These are phyloP conservation scores for Limnodromus scolopaceus DNA, from an alignment of 2,797 vertebrate species.

Conservation along the genomic window DNA sequence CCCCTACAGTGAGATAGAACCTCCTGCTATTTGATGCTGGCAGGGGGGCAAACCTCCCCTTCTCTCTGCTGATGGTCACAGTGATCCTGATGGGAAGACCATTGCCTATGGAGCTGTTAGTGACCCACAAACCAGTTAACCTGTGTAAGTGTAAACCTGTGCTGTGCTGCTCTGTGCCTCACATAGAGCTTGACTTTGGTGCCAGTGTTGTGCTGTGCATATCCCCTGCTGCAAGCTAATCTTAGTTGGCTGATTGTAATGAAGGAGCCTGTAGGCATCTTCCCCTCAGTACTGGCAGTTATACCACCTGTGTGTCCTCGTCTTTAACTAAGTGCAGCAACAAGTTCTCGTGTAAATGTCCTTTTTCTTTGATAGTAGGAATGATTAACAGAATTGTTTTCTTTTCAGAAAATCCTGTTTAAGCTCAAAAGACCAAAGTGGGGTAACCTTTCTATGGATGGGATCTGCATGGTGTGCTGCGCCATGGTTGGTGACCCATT, in stretches of 20 bases:
- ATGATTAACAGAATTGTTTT: neutral
- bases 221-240: neutral
- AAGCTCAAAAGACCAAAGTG: neutral
- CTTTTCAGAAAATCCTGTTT: neutral
- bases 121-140: neutral
- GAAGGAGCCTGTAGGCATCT: neutral
- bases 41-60: neutral
- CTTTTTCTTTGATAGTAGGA: neutral
- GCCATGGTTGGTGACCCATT: accelerated
- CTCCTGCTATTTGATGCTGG: neutral
- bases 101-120: neutral
- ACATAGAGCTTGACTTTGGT: neutral
- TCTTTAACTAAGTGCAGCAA: neutral
- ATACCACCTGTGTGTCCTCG: neutral
- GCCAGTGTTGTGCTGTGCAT: neutral
- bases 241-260: neutral
- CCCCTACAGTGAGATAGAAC: neutral
- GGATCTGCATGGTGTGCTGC: neutral
- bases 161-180: neutral
- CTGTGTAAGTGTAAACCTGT: neutral
- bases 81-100: neutral
- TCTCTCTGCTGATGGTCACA: neutral
- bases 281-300: neutral
- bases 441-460: neutral
- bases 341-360: neutral